Evolutionary conservation across 1,140 invertebrate genomes (phyloP), one percentile per base, ranked within the genome.

Genomic region (Neotoxoptera formosana): DNA sequence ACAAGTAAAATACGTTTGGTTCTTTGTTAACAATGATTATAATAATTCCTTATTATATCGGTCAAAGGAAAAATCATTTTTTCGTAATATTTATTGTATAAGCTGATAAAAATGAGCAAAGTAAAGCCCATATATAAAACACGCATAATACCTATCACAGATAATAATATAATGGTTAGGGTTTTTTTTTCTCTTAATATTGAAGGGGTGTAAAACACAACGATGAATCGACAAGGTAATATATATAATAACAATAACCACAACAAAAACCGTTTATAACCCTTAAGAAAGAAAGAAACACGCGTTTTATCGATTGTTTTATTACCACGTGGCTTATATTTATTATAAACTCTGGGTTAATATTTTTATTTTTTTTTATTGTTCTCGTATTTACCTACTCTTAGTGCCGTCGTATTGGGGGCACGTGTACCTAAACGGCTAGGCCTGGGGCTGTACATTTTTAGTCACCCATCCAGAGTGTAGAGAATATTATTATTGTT

Each of bases 161-260:
- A 67, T 30, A 67, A n/a, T 67, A 67, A n/a, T 67, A 67, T 67
- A 67, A 67, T 67, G 30, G 30, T n/a, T 67, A 67, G 4, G 14
- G 25, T 60, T 67, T 67, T 67, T 47, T 67, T 67, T 67, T 67
- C 60, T 67, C 11, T 67, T n/a, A 67, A 67, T 67, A 67, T 67
- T 67, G 60, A 67, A 67, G 30, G 60, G 60, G 60, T 76, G 60
- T 67, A n/a, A 76, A 76, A 76, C n/a, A 76, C n/a, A 76, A 76
- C 60, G n/a, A n/a, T 76, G 60, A 76, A 76, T n/a, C 30, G 60
- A 76, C 30, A 76, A n/a, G 60, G 60, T 76, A 76, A 76, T 34
- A 76, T 34, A 76, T 34, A 76, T n/a, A 76, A 76, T n/a, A 76
- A 76, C 60, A n/a, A 76, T n/a, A 76, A 76, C 60, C 60, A 76